A percentile compares a stretch with the other conserved stretches of the same genome.
phyloP scores from a whole-genome alignment of 2,797 vertebrate genomes.

The Pseudochirops cupreus region DNA sequence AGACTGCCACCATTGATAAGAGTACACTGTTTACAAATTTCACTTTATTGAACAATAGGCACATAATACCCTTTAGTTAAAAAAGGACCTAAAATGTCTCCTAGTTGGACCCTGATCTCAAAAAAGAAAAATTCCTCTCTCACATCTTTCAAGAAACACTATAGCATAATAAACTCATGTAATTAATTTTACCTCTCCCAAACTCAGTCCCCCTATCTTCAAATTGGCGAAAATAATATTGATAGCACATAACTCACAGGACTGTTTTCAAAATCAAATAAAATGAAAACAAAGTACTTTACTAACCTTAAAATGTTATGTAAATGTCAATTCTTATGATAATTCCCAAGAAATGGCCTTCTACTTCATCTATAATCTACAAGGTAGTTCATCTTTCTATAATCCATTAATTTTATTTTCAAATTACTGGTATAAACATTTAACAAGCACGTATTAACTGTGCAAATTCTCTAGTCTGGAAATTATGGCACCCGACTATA shows the following conservation, averaged over 20 bases:
- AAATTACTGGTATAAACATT: not conserved
- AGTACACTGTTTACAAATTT: not conserved
- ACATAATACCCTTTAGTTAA: not conserved
- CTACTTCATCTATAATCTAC: not conserved
- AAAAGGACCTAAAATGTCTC: not conserved
- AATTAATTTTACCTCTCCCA: not conserved
- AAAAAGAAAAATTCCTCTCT: not conserved
- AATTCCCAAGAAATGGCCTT: not conserved
- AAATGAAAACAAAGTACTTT: not conserved
- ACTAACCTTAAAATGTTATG: not conserved
- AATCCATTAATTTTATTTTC: not conserved
- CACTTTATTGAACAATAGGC: not conserved
- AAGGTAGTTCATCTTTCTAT: not conserved
- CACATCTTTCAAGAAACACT: not conserved
- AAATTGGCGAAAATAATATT: not conserved
- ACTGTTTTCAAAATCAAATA: not conserved
- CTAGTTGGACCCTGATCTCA: not conserved
- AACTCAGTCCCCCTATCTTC: not conserved
- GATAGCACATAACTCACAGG: not conserved
- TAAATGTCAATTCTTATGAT: not conserved
- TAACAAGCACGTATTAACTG: not conserved
- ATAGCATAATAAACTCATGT: not conserved
- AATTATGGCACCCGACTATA: not conserved
- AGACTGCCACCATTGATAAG: not conserved
- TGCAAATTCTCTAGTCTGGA: not conserved